Base-by-base conservation (phyloP, 2,888 invertebrate genomes). In the Diogma glabrata region DNA sequence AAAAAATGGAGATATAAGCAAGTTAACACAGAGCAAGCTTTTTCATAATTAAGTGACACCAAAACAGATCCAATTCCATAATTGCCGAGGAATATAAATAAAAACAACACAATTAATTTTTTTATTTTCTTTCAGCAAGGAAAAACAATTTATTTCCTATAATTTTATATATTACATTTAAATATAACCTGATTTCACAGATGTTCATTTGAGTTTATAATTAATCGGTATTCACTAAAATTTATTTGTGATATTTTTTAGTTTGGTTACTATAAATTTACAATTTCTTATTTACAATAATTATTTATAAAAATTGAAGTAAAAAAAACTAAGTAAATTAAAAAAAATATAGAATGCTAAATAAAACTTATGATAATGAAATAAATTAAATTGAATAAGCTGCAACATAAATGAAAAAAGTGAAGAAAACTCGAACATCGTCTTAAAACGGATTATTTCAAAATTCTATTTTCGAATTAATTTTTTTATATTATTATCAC, bases 41-140 rank as follows among this genome's bases (percentile, higher is more conserved):
- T 52, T 51, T 50, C 23, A 23, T 40, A 45, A 23, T 53, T 52
- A 46, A 50, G 52, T 53, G 49, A 67, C 69, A 69, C 68, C 68
- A 69, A 69, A 69, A 69, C 68, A 68, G 67, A 65, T 20, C 48
- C 48, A 30, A 48, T 48, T 48, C 48, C 48, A 48, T 22, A 48
- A 47, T n/a, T 24, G 30, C 30, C 33, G 48, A 48, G 30, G 33
- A 20, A 48, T 48, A 56, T 56, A 56, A 58, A 57, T 53, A 48
- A 57, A 58, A 57, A 58, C 58, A 58, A 58, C 58, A 57, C 57
- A 56, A 57, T 54, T 57, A 54, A 49, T 45, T 46, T 51, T 50
- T 49, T 23, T 20, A 47, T 38, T 52, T 38, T 40, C 53, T 53
- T 56, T 55, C 53, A 56, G 56, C 54, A 55, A 57, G 56, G 55